Base-by-base conservation (phyloP, 2,888 invertebrate genomes). In the Noctua janthina region DNA sequence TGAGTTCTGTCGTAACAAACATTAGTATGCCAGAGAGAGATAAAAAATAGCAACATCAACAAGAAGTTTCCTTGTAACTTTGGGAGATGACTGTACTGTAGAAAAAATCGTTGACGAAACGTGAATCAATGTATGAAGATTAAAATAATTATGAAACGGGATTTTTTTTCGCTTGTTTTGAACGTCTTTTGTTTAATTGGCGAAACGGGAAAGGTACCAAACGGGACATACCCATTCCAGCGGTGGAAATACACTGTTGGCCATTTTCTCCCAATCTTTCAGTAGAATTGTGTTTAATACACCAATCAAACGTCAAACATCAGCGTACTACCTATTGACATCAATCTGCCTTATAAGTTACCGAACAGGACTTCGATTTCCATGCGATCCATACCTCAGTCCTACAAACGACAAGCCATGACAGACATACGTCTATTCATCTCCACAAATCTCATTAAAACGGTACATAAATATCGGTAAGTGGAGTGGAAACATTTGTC, bases 401-500 rank as follows among this genome's bases (percentile, higher is more conserved):
- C 2, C 73, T 49, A 75, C 66, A 75, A 80, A 71, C 59, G 70
- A 64, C 78, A 62, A 73, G 6, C 68, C 67, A 67, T 59, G 82
- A 84, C 51, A 74, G 72, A 79, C 78, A 79, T 49, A 68, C 71
- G 49, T 66, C 73, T 67, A 74, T 77, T 77, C 51, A 69, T 70
- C 76, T 51, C 54, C 79, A 87, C 84, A 83, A 84, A 84, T 86
- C 88, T 84, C 70, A 78, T 85, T 84, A 85, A 84, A 91, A 91
- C 87, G 88, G 86, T 86, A 90, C 81, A 88, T 89, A 89, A 87
- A 84, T 80, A 82, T 83, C 80, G 43, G 75, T 82, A 90, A 86
- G 87, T 91, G 71, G 88, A 83, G 83, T 87, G 82, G 75, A 81
- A 82, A 77, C 88, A 89, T 89, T 87, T 83, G 77, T 90, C 89